Evolutionary conservation across 2,888 invertebrate species (phyloP).

Genomic region (Schrankia costaestrigalis): DNA sequence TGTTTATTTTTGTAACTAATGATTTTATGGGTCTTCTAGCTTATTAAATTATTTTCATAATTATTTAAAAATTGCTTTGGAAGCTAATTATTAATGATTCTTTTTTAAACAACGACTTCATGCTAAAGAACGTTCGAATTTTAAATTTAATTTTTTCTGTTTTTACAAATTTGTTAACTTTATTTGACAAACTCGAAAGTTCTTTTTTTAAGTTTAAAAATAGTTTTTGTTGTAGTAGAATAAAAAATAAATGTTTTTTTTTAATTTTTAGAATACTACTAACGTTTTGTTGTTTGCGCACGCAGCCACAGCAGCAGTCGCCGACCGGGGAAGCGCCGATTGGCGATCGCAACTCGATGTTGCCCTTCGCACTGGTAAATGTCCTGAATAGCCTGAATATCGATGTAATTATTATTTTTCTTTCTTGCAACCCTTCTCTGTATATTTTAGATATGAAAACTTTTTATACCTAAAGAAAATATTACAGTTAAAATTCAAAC

Average conservation of each 20-base stretch:
- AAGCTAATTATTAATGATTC: background rate
- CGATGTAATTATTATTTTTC: constrained; percentile 69
- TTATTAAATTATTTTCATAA: constrained; percentile 15
- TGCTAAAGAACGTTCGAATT: background rate
- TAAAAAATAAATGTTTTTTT: background rate
- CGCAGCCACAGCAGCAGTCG: constrained; percentile 71
- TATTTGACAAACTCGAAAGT: background rate
- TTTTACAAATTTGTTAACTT: background rate
- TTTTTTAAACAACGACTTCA: background rate
- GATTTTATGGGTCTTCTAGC: constrained; percentile 15
- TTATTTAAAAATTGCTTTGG: constrained; percentile 16
- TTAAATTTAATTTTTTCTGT: too few relatives aligned
- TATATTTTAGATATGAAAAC: constrained; percentile 35
- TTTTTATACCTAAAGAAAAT: constrained; percentile 22
- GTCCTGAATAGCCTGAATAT: constrained; percentile 77
- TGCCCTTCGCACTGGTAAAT: constrained; percentile 79
- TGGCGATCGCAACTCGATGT: constrained; percentile 67
- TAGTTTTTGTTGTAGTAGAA: background rate
- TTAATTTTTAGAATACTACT: constrained; percentile 4
- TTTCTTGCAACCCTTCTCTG: constrained; percentile 37
- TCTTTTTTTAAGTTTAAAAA: background rate
- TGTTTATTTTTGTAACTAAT: constrained; percentile 22
- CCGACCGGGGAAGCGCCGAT: constrained; percentile 66
- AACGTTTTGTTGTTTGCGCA: constrained; percentile 27
- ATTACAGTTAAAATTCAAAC: too few relatives aligned